These are phyloP conservation scores for Creontiades dilutus DNA, from an alignment of 2,888 invertebrate species.

Conservation along the genomic window DNA sequence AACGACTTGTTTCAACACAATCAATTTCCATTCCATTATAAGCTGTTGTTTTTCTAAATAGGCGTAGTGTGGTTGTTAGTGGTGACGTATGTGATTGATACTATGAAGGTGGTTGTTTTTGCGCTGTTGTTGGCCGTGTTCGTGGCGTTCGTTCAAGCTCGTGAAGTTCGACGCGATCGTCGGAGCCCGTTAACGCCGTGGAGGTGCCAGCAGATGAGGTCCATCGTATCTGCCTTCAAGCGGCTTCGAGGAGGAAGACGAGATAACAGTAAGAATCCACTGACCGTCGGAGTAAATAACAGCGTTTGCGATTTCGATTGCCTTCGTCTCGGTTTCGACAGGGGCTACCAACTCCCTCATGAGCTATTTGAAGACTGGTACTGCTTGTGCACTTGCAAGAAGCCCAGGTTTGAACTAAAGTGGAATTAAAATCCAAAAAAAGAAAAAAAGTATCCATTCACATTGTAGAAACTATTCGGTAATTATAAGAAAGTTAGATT, in stretches of 20 bases:
- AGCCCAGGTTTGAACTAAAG: not conserved
- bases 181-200: not conserved
- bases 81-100: not conserved
- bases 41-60: not conserved
- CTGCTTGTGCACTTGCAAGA: not conserved
- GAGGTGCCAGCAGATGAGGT: not conserved
- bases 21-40: too few relatives aligned
- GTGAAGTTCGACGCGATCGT: not conserved
- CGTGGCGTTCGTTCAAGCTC: not conserved
- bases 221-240: not conserved
- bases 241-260: not conserved
- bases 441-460: too few relatives aligned
- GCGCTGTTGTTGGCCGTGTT: not conserved
- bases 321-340: slow-evolving; percentile 2
- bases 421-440: too few relatives aligned
- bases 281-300: not conserved
- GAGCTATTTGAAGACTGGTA: not conserved
- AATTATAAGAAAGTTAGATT: too few relatives aligned
- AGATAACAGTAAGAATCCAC: not conserved
- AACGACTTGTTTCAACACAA: not conserved
- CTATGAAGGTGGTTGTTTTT: not conserved
- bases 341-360: not conserved
- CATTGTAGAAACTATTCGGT: too few relatives aligned
- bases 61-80: not conserved
- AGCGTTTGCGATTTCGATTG: not conserved